Evolutionary conservation across 2,797 vertebrate species (phyloP).

Genomic region (Lophura swinhoii): DNA sequence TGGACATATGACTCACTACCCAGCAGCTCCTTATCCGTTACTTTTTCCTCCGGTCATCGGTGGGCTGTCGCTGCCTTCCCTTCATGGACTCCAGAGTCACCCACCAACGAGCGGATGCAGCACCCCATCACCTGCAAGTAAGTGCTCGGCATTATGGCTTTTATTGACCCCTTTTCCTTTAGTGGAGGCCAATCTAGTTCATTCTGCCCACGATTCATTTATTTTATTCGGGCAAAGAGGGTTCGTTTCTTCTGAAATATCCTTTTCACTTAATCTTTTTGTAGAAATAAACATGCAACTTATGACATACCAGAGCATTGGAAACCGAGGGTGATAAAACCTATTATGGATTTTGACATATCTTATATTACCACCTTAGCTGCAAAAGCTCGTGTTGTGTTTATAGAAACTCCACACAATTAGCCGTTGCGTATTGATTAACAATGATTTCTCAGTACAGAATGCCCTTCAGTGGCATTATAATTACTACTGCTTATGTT

Average conservation of each 20-base stretch:
- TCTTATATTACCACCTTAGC: background rate
- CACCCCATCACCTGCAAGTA: slow-evolving; percentile 91
- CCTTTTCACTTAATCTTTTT: background rate
- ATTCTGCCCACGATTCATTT: background rate
- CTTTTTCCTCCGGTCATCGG: slow-evolving; percentile 93
- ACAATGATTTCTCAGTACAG: background rate
- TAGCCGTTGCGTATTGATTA: background rate
- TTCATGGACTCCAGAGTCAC: slow-evolving; percentile 86
- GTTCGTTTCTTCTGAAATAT: background rate
- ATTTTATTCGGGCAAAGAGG: background rate
- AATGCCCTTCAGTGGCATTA: background rate
- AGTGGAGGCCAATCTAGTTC: background rate
- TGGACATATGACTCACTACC: slow-evolving; percentile 93
- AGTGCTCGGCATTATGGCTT: slow-evolving; percentile 66
- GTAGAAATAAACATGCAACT: background rate
- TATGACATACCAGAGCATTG: background rate
- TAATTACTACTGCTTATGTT: background rate
- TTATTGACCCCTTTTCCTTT: background rate
- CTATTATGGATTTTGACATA: background rate
- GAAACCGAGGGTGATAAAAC: background rate
- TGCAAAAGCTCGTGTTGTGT: background rate
- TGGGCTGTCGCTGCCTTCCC: slow-evolving; percentile 86
- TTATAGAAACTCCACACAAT: background rate
- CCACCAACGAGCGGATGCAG: slow-evolving; percentile 88
- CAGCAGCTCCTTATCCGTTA: slow-evolving; percentile 88